Base-by-base conservation (phyloP, 2,797 vertebrate species). In the Acanthurus leucopareius region DNA sequence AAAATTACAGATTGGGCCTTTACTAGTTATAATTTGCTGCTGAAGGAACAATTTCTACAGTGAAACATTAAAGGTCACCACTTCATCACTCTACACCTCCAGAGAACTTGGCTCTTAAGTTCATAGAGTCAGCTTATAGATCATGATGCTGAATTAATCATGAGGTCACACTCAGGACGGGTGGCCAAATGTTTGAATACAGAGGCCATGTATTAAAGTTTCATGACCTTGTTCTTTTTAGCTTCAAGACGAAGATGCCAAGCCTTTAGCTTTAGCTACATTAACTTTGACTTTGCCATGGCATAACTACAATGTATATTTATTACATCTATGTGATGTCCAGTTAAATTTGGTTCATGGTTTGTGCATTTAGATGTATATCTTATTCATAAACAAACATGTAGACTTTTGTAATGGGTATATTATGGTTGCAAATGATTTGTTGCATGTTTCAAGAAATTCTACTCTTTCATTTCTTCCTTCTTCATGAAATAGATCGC, bases 61-160 rank as follows among this genome's bases (percentile, higher is more conserved):
- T 57, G 38, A 78, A 73, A 66, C 3, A 3, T 57, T 19, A 69
- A 71, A 54, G n/a, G 15, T 45, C 7, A 49, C 11, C 60, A 3
- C 17, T 76, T 44, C 45, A 48, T 32, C 11, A 56, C 25, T 61
- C 79, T 45, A 81, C 66, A 69, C 53, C 61, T 68, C 60, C 17
- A 16, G 51, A 38, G 52, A 49, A 49, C 59, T 57, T 49, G 19
- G 14, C 60, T 13, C 73, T 73, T 68, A n/a, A n/a, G 44, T 75
- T 77, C 19, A 71, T 49, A 57, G 74, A 69, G 44, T 32, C 20
- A 0, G 15, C 32, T 48, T 72, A 83, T 69, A 61, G 62, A 67
- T 82, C 49, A 56, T 32, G 40, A 32, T 44, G 44, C 32, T 86
- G 49, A 88, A 91, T 91, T 82, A 90, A 60, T 88, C 57, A 91